Conservation (phyloP, 1,140 invertebrate genomes). For the Luehdorfia chinensis region DNA sequence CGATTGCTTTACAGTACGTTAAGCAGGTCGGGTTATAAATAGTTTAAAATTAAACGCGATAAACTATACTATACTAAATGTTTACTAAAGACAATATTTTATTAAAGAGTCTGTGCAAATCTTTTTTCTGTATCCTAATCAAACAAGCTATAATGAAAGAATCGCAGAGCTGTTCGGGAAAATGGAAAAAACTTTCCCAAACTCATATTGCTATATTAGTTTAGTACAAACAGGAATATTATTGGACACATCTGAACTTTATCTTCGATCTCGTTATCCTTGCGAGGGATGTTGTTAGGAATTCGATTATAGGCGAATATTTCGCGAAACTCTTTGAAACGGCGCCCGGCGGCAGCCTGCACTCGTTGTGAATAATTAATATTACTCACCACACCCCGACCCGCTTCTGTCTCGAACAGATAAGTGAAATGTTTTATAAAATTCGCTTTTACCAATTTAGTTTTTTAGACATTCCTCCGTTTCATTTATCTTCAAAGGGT, state of each 20-base stretch:
- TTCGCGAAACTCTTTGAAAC: constrained; percentile 5
- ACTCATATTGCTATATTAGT: constrained; percentile 12
- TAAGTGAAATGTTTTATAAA: constrained; percentile 17
- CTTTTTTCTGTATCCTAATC: no score
- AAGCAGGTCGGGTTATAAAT: no score
- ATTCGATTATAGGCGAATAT: background rate
- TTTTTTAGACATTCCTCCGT: background rate
- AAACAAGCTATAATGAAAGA: no score
- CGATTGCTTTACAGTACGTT: no score
- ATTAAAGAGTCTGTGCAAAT: no score
- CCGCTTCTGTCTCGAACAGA: constrained; percentile 13
- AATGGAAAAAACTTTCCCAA: constrained; percentile 5
- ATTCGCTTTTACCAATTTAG: background rate
- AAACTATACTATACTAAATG: no score
- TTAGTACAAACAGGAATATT: constrained; percentile 8
- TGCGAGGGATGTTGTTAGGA: background rate
- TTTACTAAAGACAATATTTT: no score
- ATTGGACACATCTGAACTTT: constrained; percentile 3
- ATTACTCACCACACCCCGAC: background rate
- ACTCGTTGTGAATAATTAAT: constrained; percentile 16
- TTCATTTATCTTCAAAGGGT: background rate
- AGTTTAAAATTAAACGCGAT: no score
- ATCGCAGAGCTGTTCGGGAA: no score
- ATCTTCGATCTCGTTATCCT: constrained; percentile 7
- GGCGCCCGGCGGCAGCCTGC: background rate